phyloP scores from a whole-genome alignment of 2,888 invertebrate genomes.

The Drosophila colorata region DNA sequence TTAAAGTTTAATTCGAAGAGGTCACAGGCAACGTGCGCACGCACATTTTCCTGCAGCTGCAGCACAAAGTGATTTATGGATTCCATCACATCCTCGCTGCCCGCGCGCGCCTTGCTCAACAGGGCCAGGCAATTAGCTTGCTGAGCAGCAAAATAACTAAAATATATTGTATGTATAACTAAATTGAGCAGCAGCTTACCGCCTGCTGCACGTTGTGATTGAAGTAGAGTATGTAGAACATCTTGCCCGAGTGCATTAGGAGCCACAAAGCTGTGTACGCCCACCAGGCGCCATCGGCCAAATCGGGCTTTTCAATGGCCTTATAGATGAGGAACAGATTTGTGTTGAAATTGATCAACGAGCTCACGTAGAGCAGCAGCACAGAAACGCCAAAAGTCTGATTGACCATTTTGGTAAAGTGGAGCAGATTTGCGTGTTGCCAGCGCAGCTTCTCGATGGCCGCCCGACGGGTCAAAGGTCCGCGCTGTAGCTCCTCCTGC shows the following conservation, averaged over 20 bases:
- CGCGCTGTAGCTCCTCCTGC: slow-evolving; percentile 24
- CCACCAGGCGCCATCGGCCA: slow-evolving; percentile 38
- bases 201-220: slow-evolving; percentile 46
- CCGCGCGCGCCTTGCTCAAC: slow-evolving; percentile 11
- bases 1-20: slow-evolving; percentile 54
- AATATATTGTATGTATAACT: not conserved
- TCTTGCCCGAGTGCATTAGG: slow-evolving; percentile 49
- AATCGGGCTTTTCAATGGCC: slow-evolving; percentile 25
- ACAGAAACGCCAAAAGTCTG: slow-evolving; percentile 46
- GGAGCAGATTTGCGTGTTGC: slow-evolving; percentile 36
- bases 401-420: slow-evolving; percentile 51
- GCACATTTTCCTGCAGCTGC: slow-evolving; percentile 48
- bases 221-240: slow-evolving; percentile 49
- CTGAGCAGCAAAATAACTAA: slow-evolving; percentile 11
- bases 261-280: slow-evolving; percentile 43
- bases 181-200: slow-evolving; percentile 19
- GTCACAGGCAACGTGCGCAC: slow-evolving; percentile 55
- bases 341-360: slow-evolving; percentile 59
- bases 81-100: slow-evolving; percentile 35
- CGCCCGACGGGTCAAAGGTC: slow-evolving; percentile 9
- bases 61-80: slow-evolving; percentile 51
- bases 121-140: slow-evolving; percentile 43
- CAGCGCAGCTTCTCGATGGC: slow-evolving; percentile 41
- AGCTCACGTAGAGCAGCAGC: slow-evolving; percentile 46
- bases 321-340: slow-evolving; percentile 60